phyloP scores from a whole-genome alignment of 53 echinoderm and acorn worm genomes.

The Holothuria scabra region DNA sequence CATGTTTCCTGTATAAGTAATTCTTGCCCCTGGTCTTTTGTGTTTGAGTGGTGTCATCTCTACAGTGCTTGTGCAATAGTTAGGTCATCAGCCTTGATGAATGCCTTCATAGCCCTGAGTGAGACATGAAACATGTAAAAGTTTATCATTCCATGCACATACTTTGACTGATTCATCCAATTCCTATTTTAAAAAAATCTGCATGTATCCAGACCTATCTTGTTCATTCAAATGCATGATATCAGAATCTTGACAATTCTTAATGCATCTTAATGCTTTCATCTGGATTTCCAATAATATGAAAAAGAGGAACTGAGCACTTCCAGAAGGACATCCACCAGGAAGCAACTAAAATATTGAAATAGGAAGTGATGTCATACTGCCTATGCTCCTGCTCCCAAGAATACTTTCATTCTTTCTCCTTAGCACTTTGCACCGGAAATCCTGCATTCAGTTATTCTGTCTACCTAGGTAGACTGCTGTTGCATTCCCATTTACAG shows the following conservation, averaged over 20 bases:
- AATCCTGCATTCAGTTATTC: background rate
- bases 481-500: too few relatives aligned
- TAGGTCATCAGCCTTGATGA: too few relatives aligned
- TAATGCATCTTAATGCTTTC: constrained; percentile 17
- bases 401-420: constrained; percentile 42
- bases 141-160: too few relatives aligned
- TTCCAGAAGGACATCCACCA: constrained; percentile 42
- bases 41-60: too few relatives aligned
- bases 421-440: background rate
- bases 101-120: too few relatives aligned
- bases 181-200: too few relatives aligned
- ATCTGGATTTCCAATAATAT: constrained; percentile 30
- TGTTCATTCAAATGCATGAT: background rate
- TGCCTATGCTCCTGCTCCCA: constrained; percentile 13
- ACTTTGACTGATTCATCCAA: too few relatives aligned
- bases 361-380: constrained; percentile 47
- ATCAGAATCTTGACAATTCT: constrained; percentile 1
- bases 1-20: too few relatives aligned
- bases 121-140: too few relatives aligned
- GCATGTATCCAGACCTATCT: too few relatives aligned
- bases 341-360: constrained; percentile 38
- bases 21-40: too few relatives aligned
- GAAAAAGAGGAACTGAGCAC: constrained; percentile 26
- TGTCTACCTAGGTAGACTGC: background rate
- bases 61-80: too few relatives aligned